A percentile compares a stretch with the other conserved stretches of the same genome.
These are phyloP conservation scores for Plecturocebus donacophilus DNA, from an alignment of 2,113 vertebrate species.

Conservation along the genomic window DNA sequence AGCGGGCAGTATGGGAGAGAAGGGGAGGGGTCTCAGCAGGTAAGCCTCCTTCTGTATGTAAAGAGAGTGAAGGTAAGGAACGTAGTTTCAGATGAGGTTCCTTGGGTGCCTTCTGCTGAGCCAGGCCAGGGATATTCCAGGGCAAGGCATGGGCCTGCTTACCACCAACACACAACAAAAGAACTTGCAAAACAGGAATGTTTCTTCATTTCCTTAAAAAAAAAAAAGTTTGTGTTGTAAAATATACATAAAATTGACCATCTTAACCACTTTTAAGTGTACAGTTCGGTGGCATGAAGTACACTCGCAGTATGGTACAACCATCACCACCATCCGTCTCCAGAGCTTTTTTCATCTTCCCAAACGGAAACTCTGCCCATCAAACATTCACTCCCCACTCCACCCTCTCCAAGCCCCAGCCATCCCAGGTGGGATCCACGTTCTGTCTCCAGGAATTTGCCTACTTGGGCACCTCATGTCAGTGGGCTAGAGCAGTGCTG, in stretches of 20 bases:
- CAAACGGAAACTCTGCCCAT: background rate
- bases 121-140: background rate
- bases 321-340: too few species aligned
- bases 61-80: background rate
- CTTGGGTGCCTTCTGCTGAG: background rate
- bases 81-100: background rate
- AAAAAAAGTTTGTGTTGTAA: background rate
- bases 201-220: background rate
- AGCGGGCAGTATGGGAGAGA: background rate
- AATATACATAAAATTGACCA: background rate
- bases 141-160: accelerated
- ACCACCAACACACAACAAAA: background rate
- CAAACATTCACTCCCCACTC: accelerated
- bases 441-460: background rate
- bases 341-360: background rate
- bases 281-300: background rate
- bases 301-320: accelerated
- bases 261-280: background rate
- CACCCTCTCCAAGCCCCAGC: background rate
- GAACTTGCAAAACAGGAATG: background rate
- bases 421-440: background rate
- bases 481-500: accelerated
- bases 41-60: accelerated
- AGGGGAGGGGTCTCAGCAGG: background rate
- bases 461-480: accelerated